Percentiles rank a stretch among this genome's conserved stretches.
Evolutionary conservation across 2,113 vertebrate genomes (phyloP).

Genomic region (Scolopax mira): DNA sequence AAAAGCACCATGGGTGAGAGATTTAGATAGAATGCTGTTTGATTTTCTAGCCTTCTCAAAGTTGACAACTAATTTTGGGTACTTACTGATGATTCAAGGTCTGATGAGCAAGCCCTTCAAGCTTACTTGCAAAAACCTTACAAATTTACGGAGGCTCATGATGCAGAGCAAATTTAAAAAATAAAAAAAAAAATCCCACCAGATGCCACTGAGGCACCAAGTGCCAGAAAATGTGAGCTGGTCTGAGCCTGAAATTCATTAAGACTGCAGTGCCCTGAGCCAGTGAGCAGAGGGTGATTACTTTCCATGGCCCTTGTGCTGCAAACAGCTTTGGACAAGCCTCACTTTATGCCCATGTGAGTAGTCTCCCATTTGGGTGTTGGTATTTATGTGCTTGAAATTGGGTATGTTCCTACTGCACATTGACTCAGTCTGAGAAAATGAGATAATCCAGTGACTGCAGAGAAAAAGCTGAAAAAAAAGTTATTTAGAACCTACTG

Average conservation of each 20-base stretch:
- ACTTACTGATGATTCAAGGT: conserved; percentile 23
- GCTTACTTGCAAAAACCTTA: conserved; percentile 9
- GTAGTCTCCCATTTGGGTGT: neutral
- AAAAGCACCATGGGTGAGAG: neutral
- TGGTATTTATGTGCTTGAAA: neutral
- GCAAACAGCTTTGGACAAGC: neutral
- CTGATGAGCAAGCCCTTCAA: conserved; percentile 34
- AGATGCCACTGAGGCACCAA: neutral
- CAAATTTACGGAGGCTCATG: neutral
- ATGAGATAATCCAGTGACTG: neutral
- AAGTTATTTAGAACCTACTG: neutral
- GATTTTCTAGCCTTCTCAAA: neutral
- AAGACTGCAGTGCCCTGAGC: neutral
- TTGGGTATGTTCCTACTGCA: neutral
- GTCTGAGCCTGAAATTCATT: neutral
- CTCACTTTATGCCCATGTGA: neutral
- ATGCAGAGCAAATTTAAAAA: neutral
- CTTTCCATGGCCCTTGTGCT: neutral
- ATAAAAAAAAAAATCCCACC: neutral
- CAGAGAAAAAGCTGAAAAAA: neutral
- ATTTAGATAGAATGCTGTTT: neutral
- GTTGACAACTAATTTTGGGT: neutral
- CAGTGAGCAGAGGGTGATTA: neutral
- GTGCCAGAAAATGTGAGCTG: neutral
- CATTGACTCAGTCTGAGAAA: neutral